These are phyloP conservation scores for Pseudomugil gertrudae DNA, from an alignment of 2,797 vertebrate genomes.

Conservation along the genomic window DNA sequence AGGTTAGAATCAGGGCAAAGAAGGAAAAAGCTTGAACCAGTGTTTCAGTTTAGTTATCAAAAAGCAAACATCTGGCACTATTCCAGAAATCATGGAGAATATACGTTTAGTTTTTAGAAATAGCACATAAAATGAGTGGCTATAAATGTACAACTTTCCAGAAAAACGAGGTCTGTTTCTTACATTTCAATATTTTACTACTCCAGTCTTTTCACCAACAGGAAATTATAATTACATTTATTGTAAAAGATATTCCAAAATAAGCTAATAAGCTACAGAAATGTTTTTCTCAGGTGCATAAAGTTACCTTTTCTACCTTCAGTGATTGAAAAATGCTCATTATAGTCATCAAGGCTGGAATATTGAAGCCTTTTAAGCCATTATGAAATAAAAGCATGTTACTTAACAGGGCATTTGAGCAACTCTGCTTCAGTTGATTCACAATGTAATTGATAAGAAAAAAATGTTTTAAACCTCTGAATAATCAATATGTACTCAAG, in stretches of 20 bases:
- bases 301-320: background rate
- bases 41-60: constrained; percentile 20
- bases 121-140: background rate
- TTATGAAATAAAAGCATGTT: constrained; percentile 1
- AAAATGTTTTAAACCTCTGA: constrained; percentile 7
- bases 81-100: constrained; percentile 26
- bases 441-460: background rate
- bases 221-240: background rate
- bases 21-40: constrained; percentile 45
- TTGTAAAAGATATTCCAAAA: background rate
- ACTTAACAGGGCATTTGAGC: background rate
- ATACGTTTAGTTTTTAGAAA: constrained; percentile 21
- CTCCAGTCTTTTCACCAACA: background rate
- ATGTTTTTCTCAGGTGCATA: background rate
- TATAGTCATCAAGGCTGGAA: constrained; percentile 6
- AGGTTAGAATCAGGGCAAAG: constrained; percentile 69
- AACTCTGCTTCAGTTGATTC: constrained; percentile 2
- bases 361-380: background rate
- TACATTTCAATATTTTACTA: background rate
- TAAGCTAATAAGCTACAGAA: background rate
- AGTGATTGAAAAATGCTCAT: background rate
- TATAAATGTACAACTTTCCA: background rate
- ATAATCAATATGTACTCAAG: constrained; percentile 29
- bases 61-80: constrained; percentile 11
- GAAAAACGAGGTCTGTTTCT: background rate